Evolutionary conservation across 1,140 invertebrate genomes (phyloP).

Genomic region (Thrips palmi): DNA sequence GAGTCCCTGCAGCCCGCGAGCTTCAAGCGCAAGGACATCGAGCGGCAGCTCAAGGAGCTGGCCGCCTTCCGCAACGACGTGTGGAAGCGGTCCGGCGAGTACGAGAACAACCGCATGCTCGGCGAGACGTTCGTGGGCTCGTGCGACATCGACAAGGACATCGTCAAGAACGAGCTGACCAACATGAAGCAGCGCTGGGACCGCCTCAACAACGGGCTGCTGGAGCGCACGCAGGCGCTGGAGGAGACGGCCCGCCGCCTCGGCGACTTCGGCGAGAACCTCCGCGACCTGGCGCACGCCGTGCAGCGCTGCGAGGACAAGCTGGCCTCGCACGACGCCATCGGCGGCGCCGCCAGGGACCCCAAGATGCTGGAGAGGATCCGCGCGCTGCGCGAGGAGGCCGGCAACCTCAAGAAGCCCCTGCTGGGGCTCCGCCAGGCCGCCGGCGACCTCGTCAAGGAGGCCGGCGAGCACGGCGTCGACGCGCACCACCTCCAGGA

Average conservation of each 20-base stretch:
- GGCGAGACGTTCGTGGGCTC: conserved; percentile 70
- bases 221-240: conserved; percentile 49
- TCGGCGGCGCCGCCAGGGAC: conserved; percentile 60
- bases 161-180: conserved; percentile 62
- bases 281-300: conserved; percentile 61
- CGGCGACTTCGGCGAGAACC: conserved; percentile 66
- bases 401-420: conserved; percentile 52
- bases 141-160: conserved; percentile 79
- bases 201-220: conserved; percentile 59
- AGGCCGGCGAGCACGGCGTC: conserved; percentile 35
- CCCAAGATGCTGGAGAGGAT: conserved; percentile 66
- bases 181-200: conserved; percentile 78
- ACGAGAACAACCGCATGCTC: conserved; percentile 65
- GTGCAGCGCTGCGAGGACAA: conserved; percentile 77
- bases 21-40: conserved; percentile 70
- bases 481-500: conserved; percentile 56
- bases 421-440: conserved; percentile 46
- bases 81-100: conserved; percentile 81
- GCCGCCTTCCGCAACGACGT: conserved; percentile 82
- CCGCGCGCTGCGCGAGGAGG: conserved; percentile 48
- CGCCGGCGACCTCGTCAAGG: conserved; percentile 53
- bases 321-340: conserved; percentile 56
- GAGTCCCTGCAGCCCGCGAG: conserved; percentile 56
- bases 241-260: conserved; percentile 70
- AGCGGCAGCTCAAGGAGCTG: conserved; percentile 75